phyloP scores from a whole-genome alignment of 2,113 vertebrate genomes.

The Urocitellus parryii region DNA sequence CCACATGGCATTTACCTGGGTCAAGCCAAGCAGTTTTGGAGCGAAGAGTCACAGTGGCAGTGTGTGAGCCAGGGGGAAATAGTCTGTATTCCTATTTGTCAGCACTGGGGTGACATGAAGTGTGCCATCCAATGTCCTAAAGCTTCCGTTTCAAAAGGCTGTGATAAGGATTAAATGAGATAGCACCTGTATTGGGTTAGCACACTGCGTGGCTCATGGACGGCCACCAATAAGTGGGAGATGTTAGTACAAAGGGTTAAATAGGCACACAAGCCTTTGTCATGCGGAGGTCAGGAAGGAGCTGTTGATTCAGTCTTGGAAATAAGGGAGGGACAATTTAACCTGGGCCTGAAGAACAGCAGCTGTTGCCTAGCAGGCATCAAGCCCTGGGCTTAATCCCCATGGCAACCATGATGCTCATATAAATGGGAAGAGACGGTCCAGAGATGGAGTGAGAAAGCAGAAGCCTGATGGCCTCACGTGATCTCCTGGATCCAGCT shows the following conservation, averaged over 20 bases:
- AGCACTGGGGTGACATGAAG: neutral
- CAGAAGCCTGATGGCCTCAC: neutral
- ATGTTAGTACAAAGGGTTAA: neutral
- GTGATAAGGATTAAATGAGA: neutral
- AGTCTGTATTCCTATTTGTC: neutral
- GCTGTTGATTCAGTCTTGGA: neutral
- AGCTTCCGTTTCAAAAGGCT: neutral
- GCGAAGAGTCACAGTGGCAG: neutral
- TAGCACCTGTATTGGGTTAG: neutral
- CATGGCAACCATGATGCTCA: neutral
- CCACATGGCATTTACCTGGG: no score
- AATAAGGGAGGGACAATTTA: neutral
- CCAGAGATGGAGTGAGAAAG: neutral
- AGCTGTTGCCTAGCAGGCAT: neutral
- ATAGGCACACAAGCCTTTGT: neutral
- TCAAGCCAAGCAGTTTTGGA: neutral
- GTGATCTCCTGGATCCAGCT: neutral
- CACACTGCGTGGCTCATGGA: no score
- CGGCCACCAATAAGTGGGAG: neutral
- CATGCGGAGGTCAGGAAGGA: neutral
- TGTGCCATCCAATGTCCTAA: no score
- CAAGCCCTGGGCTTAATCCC: neutral
- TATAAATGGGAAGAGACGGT: neutral
- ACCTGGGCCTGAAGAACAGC: neutral
- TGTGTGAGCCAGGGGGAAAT: neutral